phyloP scores from a whole-genome alignment of 1,140 invertebrate species.

The Spodoptera litura region DNA sequence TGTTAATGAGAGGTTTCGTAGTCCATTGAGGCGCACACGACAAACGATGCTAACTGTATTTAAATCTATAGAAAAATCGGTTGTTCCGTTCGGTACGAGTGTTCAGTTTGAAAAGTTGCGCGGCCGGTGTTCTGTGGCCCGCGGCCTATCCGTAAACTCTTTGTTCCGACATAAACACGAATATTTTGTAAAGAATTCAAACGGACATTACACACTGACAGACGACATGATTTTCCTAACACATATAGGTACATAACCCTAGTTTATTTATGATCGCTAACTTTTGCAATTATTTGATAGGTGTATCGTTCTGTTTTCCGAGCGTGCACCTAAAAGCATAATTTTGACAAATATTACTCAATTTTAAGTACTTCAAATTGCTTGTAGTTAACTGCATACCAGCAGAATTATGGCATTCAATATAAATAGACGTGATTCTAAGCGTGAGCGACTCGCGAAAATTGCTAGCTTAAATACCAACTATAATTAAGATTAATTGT shows the following conservation, averaged over 20 bases:
- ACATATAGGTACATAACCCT: neutral
- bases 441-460: conserved; percentile 12
- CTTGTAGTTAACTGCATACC: conserved; percentile 20
- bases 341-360: conserved; percentile 20
- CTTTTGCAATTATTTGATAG: too few relatives aligned
- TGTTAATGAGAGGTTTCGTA: conserved; percentile 21
- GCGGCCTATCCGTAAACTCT: conserved; percentile 39
- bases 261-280: neutral
- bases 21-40: conserved; percentile 10
- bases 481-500: conserved; percentile 27
- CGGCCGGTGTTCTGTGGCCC: conserved; percentile 6
- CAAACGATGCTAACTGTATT: conserved; percentile 38
- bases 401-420: conserved; percentile 22
- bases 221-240: conserved; percentile 22
- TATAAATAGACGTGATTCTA: conserved; percentile 11
- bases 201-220: conserved; percentile 16
- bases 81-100: conserved; percentile 12
- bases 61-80: conserved; percentile 45
- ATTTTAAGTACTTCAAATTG: conserved; percentile 17
- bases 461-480: conserved; percentile 11
- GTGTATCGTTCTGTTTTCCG: neutral
- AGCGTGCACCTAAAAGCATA: neutral
- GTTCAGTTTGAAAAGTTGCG: conserved; percentile 39
- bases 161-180: conserved; percentile 18
- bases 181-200: conserved; percentile 23